Evolutionary conservation across 2,888 invertebrate species (phyloP).

Genomic region (Scotopteryx bipunctaria): DNA sequence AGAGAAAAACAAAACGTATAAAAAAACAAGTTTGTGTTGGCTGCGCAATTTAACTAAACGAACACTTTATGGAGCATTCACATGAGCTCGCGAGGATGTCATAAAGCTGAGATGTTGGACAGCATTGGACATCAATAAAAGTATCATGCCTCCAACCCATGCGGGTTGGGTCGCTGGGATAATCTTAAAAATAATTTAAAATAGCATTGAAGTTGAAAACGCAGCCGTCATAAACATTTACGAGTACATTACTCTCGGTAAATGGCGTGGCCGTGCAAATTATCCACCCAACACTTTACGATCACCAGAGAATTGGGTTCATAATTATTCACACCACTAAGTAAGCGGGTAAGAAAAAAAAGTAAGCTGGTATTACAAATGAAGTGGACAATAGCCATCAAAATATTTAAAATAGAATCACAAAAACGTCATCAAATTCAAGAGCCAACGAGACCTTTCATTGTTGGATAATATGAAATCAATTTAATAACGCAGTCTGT

Average conservation of each 20-base stretch:
- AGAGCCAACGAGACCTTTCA: constrained; percentile 26
- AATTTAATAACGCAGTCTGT: constrained; percentile 66
- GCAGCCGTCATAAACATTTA: constrained; percentile 77
- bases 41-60: constrained; percentile 29
- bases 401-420: constrained; percentile 46
- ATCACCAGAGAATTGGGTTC: constrained; percentile 43
- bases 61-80: constrained; percentile 41
- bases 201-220: constrained; percentile 65
- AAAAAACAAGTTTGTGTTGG: constrained; percentile 7
- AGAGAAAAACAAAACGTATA: constrained; percentile 9
- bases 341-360: neutral
- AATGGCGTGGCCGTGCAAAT: constrained; percentile 66
- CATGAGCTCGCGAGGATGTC: constrained; percentile 50
- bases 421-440: constrained; percentile 37
- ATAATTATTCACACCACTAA: constrained; percentile 36
- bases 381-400: constrained; percentile 42
- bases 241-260: constrained; percentile 78
- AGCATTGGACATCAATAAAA: constrained; percentile 61
- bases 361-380: constrained; percentile 13
- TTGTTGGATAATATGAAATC: constrained; percentile 58
- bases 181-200: constrained; percentile 69
- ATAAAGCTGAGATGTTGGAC: constrained; percentile 63
- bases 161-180: constrained; percentile 42
- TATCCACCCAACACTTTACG: constrained; percentile 54
- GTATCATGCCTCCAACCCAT: constrained; percentile 51